Evolutionary conservation across 2,113 vertebrate species (phyloP).

Genomic region (Pelvicachromis taeniatus): DNA sequence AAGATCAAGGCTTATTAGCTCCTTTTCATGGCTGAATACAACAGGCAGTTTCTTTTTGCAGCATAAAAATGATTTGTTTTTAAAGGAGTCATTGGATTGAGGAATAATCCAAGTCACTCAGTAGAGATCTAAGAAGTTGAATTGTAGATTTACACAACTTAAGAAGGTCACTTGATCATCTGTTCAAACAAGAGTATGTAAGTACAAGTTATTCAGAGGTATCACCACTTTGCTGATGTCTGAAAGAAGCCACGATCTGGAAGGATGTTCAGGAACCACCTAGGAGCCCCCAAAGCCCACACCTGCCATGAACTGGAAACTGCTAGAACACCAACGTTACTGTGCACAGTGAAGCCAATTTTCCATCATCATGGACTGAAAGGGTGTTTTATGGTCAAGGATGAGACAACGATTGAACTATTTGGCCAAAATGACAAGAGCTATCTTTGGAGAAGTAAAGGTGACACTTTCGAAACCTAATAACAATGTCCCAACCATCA

Average conservation of each 20-base stretch:
- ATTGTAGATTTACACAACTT: background rate
- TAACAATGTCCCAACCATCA: background rate
- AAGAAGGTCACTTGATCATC: background rate
- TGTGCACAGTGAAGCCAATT: background rate
- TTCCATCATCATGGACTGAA: background rate
- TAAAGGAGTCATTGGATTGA: too few relatives aligned
- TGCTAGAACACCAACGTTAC: accelerated
- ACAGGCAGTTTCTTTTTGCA: too few relatives aligned
- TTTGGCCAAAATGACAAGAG: background rate
- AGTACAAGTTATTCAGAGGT: background rate
- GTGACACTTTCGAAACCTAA: background rate
- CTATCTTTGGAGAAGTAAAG: background rate
- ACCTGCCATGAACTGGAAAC: background rate
- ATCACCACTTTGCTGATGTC: background rate
- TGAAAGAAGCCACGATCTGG: accelerated
- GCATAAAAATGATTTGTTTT: too few relatives aligned
- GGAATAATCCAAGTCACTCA: background rate
- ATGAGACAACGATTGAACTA: background rate
- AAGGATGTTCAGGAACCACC: background rate
- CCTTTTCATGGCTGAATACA: too few relatives aligned
- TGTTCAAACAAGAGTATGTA: background rate
- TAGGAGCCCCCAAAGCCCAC: background rate
- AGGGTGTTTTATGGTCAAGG: background rate
- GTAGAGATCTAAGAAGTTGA: background rate
- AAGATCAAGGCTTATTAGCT: too few relatives aligned